phyloP scores from a whole-genome alignment of 2,797 vertebrate genomes.

The Sitta carolinensis region DNA sequence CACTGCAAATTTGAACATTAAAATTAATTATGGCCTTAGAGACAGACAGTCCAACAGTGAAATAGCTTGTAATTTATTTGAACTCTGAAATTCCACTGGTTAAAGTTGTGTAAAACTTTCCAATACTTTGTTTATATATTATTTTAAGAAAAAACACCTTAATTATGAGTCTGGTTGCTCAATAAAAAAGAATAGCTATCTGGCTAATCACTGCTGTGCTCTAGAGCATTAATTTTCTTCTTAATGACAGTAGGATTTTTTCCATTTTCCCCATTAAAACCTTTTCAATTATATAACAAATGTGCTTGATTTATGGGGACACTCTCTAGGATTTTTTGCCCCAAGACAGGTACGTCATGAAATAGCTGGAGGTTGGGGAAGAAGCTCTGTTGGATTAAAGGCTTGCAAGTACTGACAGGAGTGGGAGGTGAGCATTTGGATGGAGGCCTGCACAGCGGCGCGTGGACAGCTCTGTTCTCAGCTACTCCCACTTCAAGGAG shows the following conservation, averaged over 20 bases:
- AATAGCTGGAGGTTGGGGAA: conserved; percentile 17
- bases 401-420: conserved; percentile 30
- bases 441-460: not conserved
- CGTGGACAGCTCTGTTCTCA: conserved; percentile 3
- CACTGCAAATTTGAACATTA: not conserved
- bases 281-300: not conserved
- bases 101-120: conserved; percentile 24
- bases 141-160: not conserved
- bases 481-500: not conserved
- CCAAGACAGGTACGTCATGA: not conserved
- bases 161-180: conserved; percentile 24
- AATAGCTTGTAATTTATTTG: conserved; percentile 17
- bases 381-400: conserved; percentile 14
- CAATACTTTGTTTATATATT: conserved; percentile 1
- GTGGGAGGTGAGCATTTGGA: not conserved
- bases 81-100: not conserved
- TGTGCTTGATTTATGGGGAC: not conserved
- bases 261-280: not conserved
- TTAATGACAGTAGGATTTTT: not conserved
- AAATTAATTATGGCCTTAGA: conserved; percentile 31
- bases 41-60: not conserved
- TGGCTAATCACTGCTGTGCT: not conserved
- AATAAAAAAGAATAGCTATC: not conserved
- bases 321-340: conserved; percentile 32
- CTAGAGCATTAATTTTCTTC: conserved; percentile 11